Evolutionary conservation across 1,140 invertebrate genomes (phyloP).

Genomic region (Varroa destructor): DNA sequence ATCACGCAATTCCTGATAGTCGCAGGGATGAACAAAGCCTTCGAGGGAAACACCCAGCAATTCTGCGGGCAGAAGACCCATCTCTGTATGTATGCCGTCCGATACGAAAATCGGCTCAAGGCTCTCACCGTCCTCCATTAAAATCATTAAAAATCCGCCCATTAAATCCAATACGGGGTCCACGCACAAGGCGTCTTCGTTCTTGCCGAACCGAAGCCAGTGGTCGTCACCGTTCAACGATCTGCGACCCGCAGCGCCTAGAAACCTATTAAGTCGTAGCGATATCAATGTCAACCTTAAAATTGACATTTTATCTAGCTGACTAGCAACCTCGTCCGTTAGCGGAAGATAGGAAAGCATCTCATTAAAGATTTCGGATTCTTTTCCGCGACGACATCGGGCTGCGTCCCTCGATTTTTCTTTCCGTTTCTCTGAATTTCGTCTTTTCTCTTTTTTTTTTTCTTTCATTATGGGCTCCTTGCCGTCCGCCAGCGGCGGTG

Average conservation of each 20-base stretch:
- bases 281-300: conserved; percentile 84
- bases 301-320: conserved; percentile 86
- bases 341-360: conserved; percentile 67
- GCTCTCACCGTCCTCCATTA: conserved; percentile 9
- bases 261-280: conserved; percentile 67
- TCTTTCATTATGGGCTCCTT: conserved; percentile 2
- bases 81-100: conserved; percentile 5
- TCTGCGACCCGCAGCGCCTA: conserved; percentile 41
- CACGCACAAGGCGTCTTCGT: conserved; percentile 3
- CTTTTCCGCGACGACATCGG: conserved; percentile 71
- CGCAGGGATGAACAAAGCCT: conserved; percentile 84
- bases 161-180: conserved; percentile 16
- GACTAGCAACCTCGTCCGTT: conserved; percentile 53
- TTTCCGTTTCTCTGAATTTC: conserved; percentile 88
- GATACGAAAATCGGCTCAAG: conserved; percentile 24
- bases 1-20: conserved; percentile 78
- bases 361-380: conserved; percentile 84
- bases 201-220: conserved; percentile 18
- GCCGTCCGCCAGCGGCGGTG: conserved; percentile 7
- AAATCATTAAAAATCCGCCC: conserved; percentile 24
- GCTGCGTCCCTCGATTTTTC: conserved; percentile 91
- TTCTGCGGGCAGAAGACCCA: conserved; percentile 9
- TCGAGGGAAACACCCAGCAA: conserved; percentile 46
- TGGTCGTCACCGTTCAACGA: conserved; percentile 24
- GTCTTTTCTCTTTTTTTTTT: conserved; percentile 39